phyloP scores from a whole-genome alignment of 2,888 invertebrate genomes.

The Dolichomitus sp. region DNA sequence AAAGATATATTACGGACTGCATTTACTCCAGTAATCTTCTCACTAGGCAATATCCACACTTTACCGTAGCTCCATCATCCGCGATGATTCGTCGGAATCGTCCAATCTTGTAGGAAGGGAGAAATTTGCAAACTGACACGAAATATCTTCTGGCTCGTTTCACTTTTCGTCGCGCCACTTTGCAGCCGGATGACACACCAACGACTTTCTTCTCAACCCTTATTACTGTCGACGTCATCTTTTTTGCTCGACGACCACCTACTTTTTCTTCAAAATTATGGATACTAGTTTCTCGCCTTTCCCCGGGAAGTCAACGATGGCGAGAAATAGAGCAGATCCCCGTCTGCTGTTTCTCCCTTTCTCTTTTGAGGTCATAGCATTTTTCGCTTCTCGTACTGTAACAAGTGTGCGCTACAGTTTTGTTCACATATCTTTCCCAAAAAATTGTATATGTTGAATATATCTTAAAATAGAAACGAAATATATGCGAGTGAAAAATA shows the following conservation, averaged over 20 bases:
- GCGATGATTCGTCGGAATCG: constrained; percentile 29
- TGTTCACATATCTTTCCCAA: constrained; percentile 32
- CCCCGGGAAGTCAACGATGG: constrained; percentile 42
- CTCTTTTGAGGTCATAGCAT: constrained; percentile 33
- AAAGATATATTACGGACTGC: background rate
- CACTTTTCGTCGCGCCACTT: constrained; percentile 1
- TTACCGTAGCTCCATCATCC: background rate
- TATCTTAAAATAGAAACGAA: too few species aligned
- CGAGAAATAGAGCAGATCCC: constrained; percentile 31
- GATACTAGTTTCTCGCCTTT: constrained; percentile 21
- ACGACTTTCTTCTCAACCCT: constrained; percentile 36
- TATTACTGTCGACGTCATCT: constrained; percentile 14
- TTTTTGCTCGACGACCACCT: constrained; percentile 20
- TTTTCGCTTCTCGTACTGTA: constrained; percentile 15
- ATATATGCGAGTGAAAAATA: too few species aligned
- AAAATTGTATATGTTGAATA: too few species aligned
- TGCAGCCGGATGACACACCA: constrained; percentile 22
- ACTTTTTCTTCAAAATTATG: constrained; percentile 60
- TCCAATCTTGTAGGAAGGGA: constrained; percentile 44
- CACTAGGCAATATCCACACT: constrained; percentile 26
- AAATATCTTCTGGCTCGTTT: constrained; percentile 32
- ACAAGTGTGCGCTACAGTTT: constrained; percentile 6
- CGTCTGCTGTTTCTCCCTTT: background rate
- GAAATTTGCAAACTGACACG: constrained; percentile 57
- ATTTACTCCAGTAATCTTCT: constrained; percentile 39